A percentile compares a stretch with the other conserved stretches of the same genome.
These are phyloP conservation scores for Taphrorychus bicolor DNA, from an alignment of 2,888 invertebrate genomes.

Conservation along the genomic window DNA sequence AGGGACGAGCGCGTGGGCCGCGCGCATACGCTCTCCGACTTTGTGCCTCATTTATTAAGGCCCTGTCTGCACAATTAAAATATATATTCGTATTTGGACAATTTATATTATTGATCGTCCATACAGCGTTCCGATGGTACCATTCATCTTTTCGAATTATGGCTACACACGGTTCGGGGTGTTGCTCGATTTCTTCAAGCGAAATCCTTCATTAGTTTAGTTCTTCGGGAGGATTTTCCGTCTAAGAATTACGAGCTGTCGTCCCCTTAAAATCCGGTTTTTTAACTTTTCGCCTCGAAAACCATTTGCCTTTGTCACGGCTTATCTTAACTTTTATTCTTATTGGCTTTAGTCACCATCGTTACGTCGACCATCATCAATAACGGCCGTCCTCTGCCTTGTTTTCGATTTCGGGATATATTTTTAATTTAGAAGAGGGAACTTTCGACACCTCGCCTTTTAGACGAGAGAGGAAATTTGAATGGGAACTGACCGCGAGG, in stretches of 20 bases:
- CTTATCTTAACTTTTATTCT: constrained; percentile 41
- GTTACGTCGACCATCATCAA: constrained; percentile 40
- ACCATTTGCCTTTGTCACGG: constrained; percentile 42
- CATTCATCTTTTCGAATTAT: constrained; percentile 53
- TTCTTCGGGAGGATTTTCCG: not conserved
- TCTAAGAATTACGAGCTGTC: not conserved
- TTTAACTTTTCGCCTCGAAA: constrained; percentile 28
- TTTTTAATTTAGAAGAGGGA: constrained; percentile 29
- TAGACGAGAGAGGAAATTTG: not conserved
- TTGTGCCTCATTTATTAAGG: constrained; percentile 39
- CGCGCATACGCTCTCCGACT: constrained; percentile 29
- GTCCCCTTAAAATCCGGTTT: constrained; percentile 26
- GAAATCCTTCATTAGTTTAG: too few relatives aligned
- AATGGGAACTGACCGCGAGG: not conserved
- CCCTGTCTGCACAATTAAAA: constrained; percentile 42
- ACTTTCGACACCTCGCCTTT: not conserved
- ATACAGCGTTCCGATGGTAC: constrained; percentile 49
- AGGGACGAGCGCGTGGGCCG: constrained; percentile 31
- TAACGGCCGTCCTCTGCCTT: constrained; percentile 36
- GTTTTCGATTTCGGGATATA: constrained; percentile 25
- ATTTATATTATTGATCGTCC: constrained; percentile 61
- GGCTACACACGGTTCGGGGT: too few relatives aligned
- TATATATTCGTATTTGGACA: constrained; percentile 59
- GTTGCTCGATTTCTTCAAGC: too few relatives aligned
- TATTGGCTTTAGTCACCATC: constrained; percentile 39